A percentile compares a stretch with the other conserved stretches of the same genome.
These are phyloP conservation scores for Patella caerulea DNA, from an alignment of 2,888 invertebrate species.

Conservation along the genomic window DNA sequence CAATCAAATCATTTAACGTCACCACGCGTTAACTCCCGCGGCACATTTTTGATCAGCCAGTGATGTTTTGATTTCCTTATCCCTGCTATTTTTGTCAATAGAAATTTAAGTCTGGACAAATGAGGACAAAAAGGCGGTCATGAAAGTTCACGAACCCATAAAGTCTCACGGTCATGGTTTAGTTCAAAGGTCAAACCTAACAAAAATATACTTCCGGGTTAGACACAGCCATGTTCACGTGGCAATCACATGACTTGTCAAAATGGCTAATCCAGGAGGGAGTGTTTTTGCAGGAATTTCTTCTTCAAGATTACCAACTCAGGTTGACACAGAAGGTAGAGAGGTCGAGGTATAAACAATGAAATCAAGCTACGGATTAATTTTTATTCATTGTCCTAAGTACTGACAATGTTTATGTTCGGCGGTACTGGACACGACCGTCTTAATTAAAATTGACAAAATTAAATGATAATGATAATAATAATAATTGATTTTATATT, in stretches of 20 bases:
- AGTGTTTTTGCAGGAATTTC: slow-evolving; percentile 62
- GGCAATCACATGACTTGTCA: slow-evolving; percentile 43
- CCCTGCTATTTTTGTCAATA: background rate
- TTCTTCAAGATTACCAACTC: slow-evolving; percentile 52
- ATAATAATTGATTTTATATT: too few relatives aligned
- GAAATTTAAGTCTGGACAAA: background rate
- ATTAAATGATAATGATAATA: too few relatives aligned
- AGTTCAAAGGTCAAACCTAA: background rate
- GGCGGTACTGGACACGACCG: too few relatives aligned
- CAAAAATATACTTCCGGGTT: slow-evolving; percentile 33
- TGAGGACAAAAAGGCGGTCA: background rate
- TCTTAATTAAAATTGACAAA: background rate
- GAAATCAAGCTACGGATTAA: background rate
- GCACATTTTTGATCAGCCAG: slow-evolving; percentile 13
- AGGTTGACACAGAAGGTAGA: slow-evolving; percentile 65
- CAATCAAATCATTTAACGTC: slow-evolving; percentile 48
- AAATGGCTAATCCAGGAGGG: slow-evolving; percentile 59
- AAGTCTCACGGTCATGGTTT: background rate
- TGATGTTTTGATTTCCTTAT: too few relatives aligned
- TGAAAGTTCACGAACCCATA: background rate
- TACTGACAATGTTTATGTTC: too few relatives aligned
- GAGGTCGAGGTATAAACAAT: slow-evolving; percentile 57
- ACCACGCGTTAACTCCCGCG: slow-evolving; percentile 35
- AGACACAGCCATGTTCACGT: slow-evolving; percentile 18
- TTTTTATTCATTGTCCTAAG: too few relatives aligned